Percentiles rank a stretch among this genome's conserved stretches.
Evolutionary conservation across 2,888 invertebrate species (phyloP).

Genomic region (Deilephila porcellus): DNA sequence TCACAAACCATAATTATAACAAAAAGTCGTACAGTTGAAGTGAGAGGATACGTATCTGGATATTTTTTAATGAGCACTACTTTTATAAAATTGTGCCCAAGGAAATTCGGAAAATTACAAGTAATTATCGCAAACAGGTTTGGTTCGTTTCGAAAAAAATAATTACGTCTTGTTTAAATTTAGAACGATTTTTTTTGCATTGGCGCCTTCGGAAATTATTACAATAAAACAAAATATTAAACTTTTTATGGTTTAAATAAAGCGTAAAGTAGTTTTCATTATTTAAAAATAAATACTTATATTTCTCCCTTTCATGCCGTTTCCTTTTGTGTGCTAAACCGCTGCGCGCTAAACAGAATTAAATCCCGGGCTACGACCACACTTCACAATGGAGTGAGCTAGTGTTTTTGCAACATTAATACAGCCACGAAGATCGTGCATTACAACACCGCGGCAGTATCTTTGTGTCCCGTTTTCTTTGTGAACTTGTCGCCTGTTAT

Average conservation of each 20-base stretch:
- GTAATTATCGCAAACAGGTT: slow-evolving; percentile 6
- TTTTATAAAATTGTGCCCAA: slow-evolving; percentile 22
- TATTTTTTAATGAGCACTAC: slow-evolving; percentile 27
- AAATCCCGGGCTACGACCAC: background rate
- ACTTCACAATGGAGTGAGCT: background rate
- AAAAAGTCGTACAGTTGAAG: slow-evolving; percentile 54
- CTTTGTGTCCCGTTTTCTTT: slow-evolving; percentile 72
- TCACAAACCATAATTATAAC: slow-evolving; percentile 59
- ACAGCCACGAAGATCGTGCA: slow-evolving; percentile 24
- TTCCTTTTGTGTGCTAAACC: too few species aligned
- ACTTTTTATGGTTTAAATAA: background rate
- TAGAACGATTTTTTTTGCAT: background rate
- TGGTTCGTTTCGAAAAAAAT: background rate
- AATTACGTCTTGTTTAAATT: background rate
- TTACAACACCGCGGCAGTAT: slow-evolving; percentile 46
- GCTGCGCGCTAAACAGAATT: too few species aligned
- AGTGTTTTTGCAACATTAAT: background rate
- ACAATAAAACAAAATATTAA: background rate
- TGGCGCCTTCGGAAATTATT: background rate
- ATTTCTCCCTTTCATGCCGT: background rate
- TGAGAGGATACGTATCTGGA: slow-evolving; percentile 51
- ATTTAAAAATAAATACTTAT: background rate
- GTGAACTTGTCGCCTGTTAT: slow-evolving; percentile 75
- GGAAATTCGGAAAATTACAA: slow-evolving; percentile 24
- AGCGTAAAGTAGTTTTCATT: background rate